Base-by-base conservation (phyloP, 2,888 invertebrate genomes). In the Drosophila anomelani region DNA sequence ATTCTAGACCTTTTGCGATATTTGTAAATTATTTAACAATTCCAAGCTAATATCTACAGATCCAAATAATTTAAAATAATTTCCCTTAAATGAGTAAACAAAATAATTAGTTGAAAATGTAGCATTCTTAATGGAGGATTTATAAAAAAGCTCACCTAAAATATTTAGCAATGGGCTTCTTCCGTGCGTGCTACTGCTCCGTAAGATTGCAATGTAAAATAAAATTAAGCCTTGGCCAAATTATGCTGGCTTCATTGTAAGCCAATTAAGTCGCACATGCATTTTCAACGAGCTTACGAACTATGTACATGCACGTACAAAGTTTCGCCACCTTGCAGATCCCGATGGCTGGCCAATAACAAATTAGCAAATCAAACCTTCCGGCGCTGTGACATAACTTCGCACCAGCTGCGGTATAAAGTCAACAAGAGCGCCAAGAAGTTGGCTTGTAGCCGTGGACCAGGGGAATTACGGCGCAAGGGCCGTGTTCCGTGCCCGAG, bases 311-410 rank as follows among this genome's bases (percentile, higher is more conserved):
- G 23, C 41, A 64, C n/a, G 49, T 61, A 20, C 26, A 49, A 61
- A 61, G 61, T 64, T 64, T 43, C 23, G 49, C 61, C 59, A 59
- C 63, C 38, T 59, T 8, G 20, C 34, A 23, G 23, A 13, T 23
- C 71, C 41, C 71, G 43, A 61, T 56, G 73, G 46, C 75, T 71
- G 61, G 69, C 68, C 78, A 81, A 82, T 78, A 83, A 76, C 81
- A 85, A 85, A 86, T 85, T 85, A 86, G 81, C 81, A 78, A 83
- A 83, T 81, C 77, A 77, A 79, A 75, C 77, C 87, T 77, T 76
- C 70, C 57, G 84, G 80, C 73, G 71, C 76, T 79, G 72, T 75
- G 80, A 63, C 75, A 73, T 73, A 82, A 82, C 57, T 86, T 86
- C 79, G 77, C 81, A 81, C 87, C 87, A 85, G 74, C 80, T 81